phyloP scores from a whole-genome alignment of 1,140 invertebrate species.

The Argopecten irradians region DNA sequence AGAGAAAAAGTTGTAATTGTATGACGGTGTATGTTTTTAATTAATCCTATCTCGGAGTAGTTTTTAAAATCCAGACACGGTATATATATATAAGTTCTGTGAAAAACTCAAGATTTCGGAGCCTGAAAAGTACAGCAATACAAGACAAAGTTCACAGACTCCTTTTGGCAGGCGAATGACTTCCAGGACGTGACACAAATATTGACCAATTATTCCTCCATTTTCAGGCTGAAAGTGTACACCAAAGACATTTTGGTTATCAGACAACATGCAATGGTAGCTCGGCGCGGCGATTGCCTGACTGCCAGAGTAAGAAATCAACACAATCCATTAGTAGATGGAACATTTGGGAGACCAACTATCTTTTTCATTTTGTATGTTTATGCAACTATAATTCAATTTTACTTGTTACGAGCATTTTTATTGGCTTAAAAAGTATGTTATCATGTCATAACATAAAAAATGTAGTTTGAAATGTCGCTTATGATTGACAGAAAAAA shows the following conservation, averaged over 20 bases:
- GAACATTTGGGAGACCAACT: background rate
- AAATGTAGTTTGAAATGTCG: too few species aligned
- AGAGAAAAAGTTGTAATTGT: too few species aligned
- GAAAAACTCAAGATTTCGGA: too few species aligned
- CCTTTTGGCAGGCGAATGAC: background rate
- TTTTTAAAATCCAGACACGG: too few species aligned
- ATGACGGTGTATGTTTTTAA: too few species aligned
- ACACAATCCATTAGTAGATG: background rate
- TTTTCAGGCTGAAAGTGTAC: background rate
- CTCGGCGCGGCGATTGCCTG: background rate
- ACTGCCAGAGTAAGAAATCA: background rate
- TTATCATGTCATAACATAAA: too few species aligned
- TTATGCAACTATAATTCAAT: background rate
- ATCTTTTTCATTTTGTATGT: slow-evolving; percentile 4
- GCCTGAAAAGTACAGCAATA: too few species aligned
- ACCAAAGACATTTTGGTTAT: background rate
- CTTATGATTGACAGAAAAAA: too few species aligned
- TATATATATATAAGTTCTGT: too few species aligned
- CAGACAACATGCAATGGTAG: background rate
- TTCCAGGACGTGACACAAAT: background rate
- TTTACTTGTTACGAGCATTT: too few species aligned
- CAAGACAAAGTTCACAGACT: background rate
- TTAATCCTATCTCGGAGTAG: too few species aligned
- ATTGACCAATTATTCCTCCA: slow-evolving; percentile 8
- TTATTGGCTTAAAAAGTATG: too few species aligned